phyloP scores from a whole-genome alignment of 2,113 vertebrate genomes.

The Halichoeres trimaculatus region DNA sequence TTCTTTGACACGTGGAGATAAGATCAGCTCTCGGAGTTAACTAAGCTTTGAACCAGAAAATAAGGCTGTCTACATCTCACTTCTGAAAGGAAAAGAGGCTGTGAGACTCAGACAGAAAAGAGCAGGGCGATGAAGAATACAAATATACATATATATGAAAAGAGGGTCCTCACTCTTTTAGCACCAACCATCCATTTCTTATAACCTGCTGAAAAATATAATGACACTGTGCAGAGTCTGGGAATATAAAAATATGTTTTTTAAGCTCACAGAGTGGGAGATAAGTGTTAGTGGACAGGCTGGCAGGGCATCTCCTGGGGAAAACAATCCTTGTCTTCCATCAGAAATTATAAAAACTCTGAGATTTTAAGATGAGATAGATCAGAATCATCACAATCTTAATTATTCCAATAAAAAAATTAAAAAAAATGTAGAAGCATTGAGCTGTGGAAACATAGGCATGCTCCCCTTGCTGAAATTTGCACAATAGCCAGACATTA shows the following conservation, averaged over 20 bases:
- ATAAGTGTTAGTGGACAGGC: conserved; percentile 14
- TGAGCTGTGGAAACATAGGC: too few relatives aligned
- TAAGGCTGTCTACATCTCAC: conserved; percentile 18
- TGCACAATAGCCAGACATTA: too few relatives aligned
- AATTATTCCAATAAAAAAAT: too few relatives aligned
- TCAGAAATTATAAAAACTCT: too few relatives aligned
- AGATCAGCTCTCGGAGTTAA: conserved; percentile 43
- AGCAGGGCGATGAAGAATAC: conserved; percentile 8
- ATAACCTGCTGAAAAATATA: conserved; percentile 21
- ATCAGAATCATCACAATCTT: too few relatives aligned
- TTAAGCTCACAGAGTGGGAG: conserved; percentile 22
- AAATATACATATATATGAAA: neutral
- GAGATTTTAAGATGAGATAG: too few relatives aligned
- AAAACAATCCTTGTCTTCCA: too few relatives aligned
- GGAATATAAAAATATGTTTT: conserved; percentile 38
- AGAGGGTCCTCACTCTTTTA: neutral
- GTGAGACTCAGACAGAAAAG: conserved; percentile 22
- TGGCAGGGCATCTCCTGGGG: too few relatives aligned
- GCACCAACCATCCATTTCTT: conserved; percentile 4
- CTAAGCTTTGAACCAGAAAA: conserved; percentile 62
- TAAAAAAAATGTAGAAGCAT: too few relatives aligned
- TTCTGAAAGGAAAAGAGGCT: conserved; percentile 25
- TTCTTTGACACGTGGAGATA: conserved; percentile 49
- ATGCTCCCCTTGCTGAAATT: too few relatives aligned
- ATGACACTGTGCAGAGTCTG: conserved; percentile 28